phyloP scores from a whole-genome alignment of 2,888 invertebrate species.

The Epinotia brunnichana region DNA sequence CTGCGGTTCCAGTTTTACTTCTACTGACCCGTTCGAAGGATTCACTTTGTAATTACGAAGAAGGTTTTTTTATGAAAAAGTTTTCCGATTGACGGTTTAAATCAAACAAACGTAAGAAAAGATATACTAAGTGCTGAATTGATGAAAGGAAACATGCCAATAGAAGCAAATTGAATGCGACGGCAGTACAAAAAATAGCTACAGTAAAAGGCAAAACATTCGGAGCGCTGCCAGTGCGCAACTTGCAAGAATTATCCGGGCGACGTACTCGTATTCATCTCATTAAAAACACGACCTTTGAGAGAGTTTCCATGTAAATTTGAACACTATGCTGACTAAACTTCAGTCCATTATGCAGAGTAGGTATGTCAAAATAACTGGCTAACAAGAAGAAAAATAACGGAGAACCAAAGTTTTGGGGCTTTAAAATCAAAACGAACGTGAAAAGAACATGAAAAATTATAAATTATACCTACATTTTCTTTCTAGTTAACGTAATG shows the following conservation, averaged over 20 bases:
- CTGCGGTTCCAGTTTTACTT: neutral
- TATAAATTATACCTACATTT: too few relatives aligned
- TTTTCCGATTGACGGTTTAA: neutral
- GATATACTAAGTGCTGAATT: slow-evolving; percentile 12
- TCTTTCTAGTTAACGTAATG: too few relatives aligned
- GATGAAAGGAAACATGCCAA: slow-evolving; percentile 22
- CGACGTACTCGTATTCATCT: slow-evolving; percentile 55
- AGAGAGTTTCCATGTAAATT: slow-evolving; percentile 61
- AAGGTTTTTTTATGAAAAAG: neutral
- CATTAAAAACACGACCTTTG: slow-evolving; percentile 63
- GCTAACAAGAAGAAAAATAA: neutral
- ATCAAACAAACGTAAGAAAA: slow-evolving; percentile 21
- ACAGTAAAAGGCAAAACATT: slow-evolving; percentile 49
- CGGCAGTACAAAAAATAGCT: slow-evolving; percentile 36
- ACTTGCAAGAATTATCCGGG: slow-evolving; percentile 59
- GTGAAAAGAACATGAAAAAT: too few relatives aligned
- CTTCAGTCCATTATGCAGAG: slow-evolving; percentile 46
- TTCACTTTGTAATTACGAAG: neutral
- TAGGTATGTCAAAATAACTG: neutral
- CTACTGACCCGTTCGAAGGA: neutral
- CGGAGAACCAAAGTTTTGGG: neutral
- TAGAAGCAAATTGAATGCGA: slow-evolving; percentile 24
- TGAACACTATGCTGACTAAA: slow-evolving; percentile 43
- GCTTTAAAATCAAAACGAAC: neutral
- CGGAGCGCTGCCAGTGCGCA: slow-evolving; percentile 42